phyloP scores from a whole-genome alignment of 23 tunicate species.

The Halocynthia aurantium region DNA sequence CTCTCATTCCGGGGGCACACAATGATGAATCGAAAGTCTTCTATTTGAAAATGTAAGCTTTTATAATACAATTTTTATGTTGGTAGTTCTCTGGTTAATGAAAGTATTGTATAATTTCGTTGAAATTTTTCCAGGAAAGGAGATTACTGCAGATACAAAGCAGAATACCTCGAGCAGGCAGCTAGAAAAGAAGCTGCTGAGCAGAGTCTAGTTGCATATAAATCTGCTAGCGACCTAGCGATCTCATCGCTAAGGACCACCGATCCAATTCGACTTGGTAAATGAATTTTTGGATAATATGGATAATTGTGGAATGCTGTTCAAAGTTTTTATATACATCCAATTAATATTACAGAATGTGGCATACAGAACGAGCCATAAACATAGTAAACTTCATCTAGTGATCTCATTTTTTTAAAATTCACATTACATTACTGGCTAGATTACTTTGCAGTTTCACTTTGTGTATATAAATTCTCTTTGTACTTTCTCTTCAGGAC shows the following conservation, averaged over 20 bases:
- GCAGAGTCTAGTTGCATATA: conserved; percentile 35
- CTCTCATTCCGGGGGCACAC: conserved; percentile 22
- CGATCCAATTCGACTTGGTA: conserved; percentile 13
- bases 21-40: conserved; percentile 57
- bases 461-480: too few species aligned
- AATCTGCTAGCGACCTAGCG: conserved; percentile 28
- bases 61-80: background rate
- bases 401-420: too few species aligned
- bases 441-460: too few species aligned
- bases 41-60: conserved; percentile 49
- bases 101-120: background rate
- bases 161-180: conserved; percentile 38
- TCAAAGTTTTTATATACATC: background rate
- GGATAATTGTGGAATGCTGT: background rate
- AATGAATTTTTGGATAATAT: background rate
- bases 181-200: conserved; percentile 35
- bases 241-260: background rate
- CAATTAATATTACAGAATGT: background rate
- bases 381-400: too few species aligned
- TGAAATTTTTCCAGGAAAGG: conserved; percentile 36
- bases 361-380: too few species aligned
- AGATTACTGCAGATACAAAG: conserved; percentile 56
- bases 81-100: background rate
- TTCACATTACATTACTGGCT: too few species aligned
- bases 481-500: background rate